Base-by-base conservation (phyloP, 1,140 invertebrate genomes). In the Dreissena rostriformis region DNA sequence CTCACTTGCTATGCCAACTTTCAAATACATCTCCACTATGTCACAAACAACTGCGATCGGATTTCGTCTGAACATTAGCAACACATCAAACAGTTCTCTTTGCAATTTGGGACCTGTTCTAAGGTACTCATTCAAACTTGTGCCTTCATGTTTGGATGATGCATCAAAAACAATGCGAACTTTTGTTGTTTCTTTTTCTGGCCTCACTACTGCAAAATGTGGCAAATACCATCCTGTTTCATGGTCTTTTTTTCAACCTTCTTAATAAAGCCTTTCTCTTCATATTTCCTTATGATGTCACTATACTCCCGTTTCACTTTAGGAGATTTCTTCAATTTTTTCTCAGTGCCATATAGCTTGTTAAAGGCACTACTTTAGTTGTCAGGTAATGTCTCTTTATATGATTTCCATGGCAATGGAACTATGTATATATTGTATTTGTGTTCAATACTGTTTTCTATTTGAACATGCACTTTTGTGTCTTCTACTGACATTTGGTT, bases 361-460 rank as follows among this genome's bases (percentile, higher is more conserved):
- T 75, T 75, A 12, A 75, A n/a, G 12, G 39, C 39, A 39, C 39
- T 39, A 39, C 39, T 39, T n/a, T 53, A 79, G 39, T 79, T 85
- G 19, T 63, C 28, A 11, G 22, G 8, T 61, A 86, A 73, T 29
- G 72, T 2, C 14, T 14, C n/a, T 63, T 77, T 53, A 17, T 74
- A 29, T 0, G 65, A 55, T n/a, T 84, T 86, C 85, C 80, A 84
- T 17, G 85, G 85, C 24, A 86, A 78, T 28, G 52, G 8, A 2
- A 86, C 81, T 26, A 17, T 19, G 24, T 86, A 86, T 29, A 51
- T 17, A 29, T 49, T 22, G 28, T 63, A 19, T 12, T 52, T 22
- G n/a, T 12, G 24, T 65, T 81, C 17, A 14, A 49, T 29, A 11
- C n/a, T 55, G 8, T n/a, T 52, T 22, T 73, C 57, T 49, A 28